A percentile compares a stretch with the other conserved stretches of the same genome.
Evolutionary conservation across 2,113 vertebrate species (phyloP).

Genomic region (Solenodon paradoxus): DNA sequence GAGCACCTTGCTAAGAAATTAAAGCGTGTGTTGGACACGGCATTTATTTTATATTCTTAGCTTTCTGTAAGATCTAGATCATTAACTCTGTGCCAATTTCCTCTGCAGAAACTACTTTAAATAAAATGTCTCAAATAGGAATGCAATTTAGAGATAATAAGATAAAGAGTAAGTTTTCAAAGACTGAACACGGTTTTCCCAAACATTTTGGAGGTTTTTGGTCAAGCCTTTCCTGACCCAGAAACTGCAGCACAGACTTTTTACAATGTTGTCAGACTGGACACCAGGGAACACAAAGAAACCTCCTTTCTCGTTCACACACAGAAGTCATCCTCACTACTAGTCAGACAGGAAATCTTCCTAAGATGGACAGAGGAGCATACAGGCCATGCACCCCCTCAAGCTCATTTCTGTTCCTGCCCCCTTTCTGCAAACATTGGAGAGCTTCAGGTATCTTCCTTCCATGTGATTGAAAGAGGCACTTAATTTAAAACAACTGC

Average conservation of each 20-base stretch:
- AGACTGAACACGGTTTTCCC: not conserved
- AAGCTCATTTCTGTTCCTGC: not conserved
- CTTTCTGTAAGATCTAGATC: slow-evolving; percentile 34
- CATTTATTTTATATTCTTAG: slow-evolving; percentile 36
- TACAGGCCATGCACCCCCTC: not conserved
- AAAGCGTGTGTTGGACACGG: not conserved
- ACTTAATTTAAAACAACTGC: not conserved
- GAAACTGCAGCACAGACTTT: not conserved
- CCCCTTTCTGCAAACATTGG: not conserved
- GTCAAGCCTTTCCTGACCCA: not conserved
- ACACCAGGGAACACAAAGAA: not conserved
- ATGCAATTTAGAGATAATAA: slow-evolving; percentile 58
- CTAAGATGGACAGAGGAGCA: not conserved
- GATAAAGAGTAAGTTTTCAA: not conserved
- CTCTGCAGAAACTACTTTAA: slow-evolving; percentile 59
- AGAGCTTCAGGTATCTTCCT: not conserved
- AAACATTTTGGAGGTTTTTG: not conserved
- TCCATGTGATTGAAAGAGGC: not conserved
- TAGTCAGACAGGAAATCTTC: not conserved
- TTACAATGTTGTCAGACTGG: not conserved
- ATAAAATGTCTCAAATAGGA: slow-evolving; percentile 58
- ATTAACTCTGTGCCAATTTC: slow-evolving; percentile 54
- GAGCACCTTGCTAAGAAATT: slow-evolving; percentile 33
- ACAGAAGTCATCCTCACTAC: not conserved
- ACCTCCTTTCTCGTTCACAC: not conserved